phyloP scores from a whole-genome alignment of 2,113 vertebrate species.

The Triplophysa dalaica region DNA sequence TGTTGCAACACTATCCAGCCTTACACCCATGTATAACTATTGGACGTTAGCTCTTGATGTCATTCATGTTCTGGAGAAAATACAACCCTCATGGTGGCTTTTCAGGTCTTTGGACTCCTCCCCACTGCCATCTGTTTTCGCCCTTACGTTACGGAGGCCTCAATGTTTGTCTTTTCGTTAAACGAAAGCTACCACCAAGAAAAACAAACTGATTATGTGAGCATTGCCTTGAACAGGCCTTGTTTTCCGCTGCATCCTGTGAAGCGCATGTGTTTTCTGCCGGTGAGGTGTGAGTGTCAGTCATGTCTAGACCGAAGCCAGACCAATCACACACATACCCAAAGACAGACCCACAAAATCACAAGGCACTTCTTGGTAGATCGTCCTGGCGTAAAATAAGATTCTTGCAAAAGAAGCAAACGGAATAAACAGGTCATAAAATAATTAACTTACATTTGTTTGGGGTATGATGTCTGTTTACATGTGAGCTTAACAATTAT shows the following conservation, averaged over 20 bases:
- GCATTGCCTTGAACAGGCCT: conserved; percentile 40
- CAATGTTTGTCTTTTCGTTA: conserved; percentile 58
- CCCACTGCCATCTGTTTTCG: conserved; percentile 1
- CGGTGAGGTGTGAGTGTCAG: conserved; percentile 53
- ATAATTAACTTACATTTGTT: conserved; percentile 53
- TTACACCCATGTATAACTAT: conserved; percentile 38
- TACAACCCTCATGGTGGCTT: conserved; percentile 36
- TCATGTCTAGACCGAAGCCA: conserved; percentile 66
- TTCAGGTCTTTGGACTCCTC: conserved; percentile 26
- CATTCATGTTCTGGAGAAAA: conserved; percentile 66
- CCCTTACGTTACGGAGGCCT: conserved; percentile 1
- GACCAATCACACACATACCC: conserved; percentile 37
- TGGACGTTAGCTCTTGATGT: conserved; percentile 72
- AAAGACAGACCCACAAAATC: conserved; percentile 34
- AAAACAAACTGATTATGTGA: conserved; percentile 56
- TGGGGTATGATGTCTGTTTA: conserved; percentile 20
- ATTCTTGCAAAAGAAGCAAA: conserved; percentile 43
- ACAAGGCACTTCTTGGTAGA: conserved; percentile 45
- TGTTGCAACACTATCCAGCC: conserved; percentile 33
- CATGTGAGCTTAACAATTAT: conserved; percentile 34
- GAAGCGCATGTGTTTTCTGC: conserved; percentile 16
- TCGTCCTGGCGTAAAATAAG: conserved; percentile 45
- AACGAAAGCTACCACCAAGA: conserved; percentile 55
- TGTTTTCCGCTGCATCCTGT: conserved; percentile 49
- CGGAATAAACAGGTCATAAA: conserved; percentile 56